phyloP scores from a whole-genome alignment of 1,140 invertebrate genomes.

The Aphaenogaster floridana region DNA sequence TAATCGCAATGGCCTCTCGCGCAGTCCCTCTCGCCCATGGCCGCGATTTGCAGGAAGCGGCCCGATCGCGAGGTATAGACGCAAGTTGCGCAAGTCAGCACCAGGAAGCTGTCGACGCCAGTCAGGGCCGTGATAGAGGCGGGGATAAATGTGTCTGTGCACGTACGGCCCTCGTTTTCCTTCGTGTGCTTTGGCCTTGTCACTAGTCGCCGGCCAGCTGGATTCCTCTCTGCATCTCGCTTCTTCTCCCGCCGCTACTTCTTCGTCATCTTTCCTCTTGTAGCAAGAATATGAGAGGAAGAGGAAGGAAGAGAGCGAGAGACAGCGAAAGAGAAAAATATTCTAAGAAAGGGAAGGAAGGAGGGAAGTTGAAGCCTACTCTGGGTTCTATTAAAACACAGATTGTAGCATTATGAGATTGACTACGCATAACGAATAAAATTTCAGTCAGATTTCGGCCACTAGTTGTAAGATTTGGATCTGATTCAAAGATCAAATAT shows the following conservation, averaged over 20 bases:
- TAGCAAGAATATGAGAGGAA: neutral
- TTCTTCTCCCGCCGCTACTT: slow-evolving; percentile 1
- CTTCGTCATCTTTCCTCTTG: neutral
- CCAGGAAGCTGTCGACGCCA: slow-evolving; percentile 66
- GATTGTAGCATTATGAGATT: slow-evolving; percentile 5
- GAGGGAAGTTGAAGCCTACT: neutral
- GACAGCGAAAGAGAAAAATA: neutral
- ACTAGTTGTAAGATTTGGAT: neutral
- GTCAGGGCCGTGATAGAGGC: slow-evolving; percentile 55
- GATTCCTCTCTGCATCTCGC: slow-evolving; percentile 46
- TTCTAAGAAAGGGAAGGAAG: neutral
- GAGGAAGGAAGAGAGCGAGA: slow-evolving; percentile 9
- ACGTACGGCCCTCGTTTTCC: slow-evolving; percentile 49
- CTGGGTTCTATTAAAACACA: neutral
- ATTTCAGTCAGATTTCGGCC: slow-evolving; percentile 8
- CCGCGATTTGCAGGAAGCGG: slow-evolving; percentile 58
- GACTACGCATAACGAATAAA: neutral
- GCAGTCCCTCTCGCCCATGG: slow-evolving; percentile 31
- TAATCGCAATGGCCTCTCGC: slow-evolving; percentile 33
- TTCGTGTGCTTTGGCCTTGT: slow-evolving; percentile 54
- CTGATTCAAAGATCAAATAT: neutral
- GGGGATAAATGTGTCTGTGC: slow-evolving; percentile 54
- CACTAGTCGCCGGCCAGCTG: slow-evolving; percentile 44
- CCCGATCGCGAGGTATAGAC: slow-evolving; percentile 47
- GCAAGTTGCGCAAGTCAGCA: slow-evolving; percentile 63